Evolutionary conservation across 2,113 vertebrate species (phyloP), one percentile per base, ranked within the genome.

Genomic region (Charina bottae): DNA sequence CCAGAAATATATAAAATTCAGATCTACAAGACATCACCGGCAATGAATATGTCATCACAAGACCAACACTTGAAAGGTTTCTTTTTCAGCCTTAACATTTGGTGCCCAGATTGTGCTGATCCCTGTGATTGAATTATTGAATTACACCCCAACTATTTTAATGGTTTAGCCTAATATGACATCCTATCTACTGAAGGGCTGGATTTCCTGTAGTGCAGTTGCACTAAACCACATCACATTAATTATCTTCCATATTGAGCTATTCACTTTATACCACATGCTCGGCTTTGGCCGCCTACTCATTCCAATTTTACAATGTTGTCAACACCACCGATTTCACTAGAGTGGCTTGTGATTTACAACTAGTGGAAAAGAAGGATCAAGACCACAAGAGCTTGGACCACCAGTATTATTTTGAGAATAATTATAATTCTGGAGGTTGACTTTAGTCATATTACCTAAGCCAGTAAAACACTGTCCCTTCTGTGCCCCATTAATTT

Each of bases 71-170:
- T 92, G 93, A 54, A 88, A 95, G 24, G n/a, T 11, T 54, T 46
- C n/a, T 33, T 42, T 88, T 94, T 93, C 90, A 24, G 58, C 85
- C 0, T 0, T 58, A 94, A 83, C 94, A 95, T 97, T 97, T 97
- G 94, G 94, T 92, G 85, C 90, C 93, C 95, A 96, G 94, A 95
- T 96, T 95, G 64, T 37, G 19, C 19, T 60, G 94, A 90, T 83
- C 56, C 62, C 91, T 37, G 23, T 33, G 90, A 91, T 91, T 93
- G 92, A 95, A 96, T 95, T 93, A 88, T 53, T 93, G 19, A 88
- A 91, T 87, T 83, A 91, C 62, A 94, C 42, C 58, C 78, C 90
- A 94, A 93, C 89, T 90, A 93, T 93, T 95, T 96, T 95, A 95
- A 94, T 90, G 46, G 83, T 58, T 84, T 83, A 33, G 92, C 68